Conservation (phyloP, 2,797 vertebrate genomes). For the Gymnothorax reevesii region DNA sequence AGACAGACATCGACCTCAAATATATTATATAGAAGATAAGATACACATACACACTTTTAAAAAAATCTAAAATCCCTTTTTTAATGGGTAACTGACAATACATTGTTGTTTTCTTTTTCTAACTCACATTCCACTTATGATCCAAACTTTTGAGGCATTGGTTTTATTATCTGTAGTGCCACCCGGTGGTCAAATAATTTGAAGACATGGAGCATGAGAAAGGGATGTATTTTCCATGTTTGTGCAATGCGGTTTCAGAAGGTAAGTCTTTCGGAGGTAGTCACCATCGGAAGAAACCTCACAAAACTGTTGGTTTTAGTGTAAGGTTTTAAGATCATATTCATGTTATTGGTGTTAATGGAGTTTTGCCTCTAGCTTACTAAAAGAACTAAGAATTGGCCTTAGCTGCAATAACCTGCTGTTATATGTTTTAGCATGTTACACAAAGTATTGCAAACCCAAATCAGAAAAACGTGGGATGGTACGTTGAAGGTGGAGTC, state of each 20-base stretch:
- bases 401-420: neutral
- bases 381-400: neutral
- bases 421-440: neutral
- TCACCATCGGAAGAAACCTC: neutral
- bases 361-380: neutral
- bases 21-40: no score
- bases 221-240: neutral
- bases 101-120: neutral
- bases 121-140: neutral
- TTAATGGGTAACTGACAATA: neutral
- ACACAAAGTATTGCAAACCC: neutral
- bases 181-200: constrained; percentile 19
- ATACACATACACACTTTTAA: neutral
- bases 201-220: neutral
- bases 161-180: constrained; percentile 20
- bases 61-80: neutral
- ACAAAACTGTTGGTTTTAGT: neutral
- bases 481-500: no score
- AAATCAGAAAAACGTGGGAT: no score
- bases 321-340: neutral
- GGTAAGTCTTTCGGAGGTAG: neutral
- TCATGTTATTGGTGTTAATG: neutral
- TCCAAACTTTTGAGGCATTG: neutral
- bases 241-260: neutral
- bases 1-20: no score